These are phyloP conservation scores for Aphidius ervi DNA, from an alignment of 1,140 invertebrate genomes.

Conservation along the genomic window DNA sequence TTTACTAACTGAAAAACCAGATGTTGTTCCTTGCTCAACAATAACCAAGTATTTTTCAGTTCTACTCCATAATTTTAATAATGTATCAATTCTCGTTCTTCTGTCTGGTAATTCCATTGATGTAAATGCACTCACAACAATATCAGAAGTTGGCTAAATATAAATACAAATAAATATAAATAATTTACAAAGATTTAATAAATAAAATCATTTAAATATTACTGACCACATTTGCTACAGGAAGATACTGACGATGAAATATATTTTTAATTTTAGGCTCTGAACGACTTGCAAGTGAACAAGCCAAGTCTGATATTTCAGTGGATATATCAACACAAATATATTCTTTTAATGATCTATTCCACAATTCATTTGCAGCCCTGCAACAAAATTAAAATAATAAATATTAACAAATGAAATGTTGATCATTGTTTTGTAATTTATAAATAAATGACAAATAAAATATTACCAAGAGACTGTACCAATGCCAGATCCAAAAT, in stretches of 20 bases:
- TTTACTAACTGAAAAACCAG: constrained; percentile 65
- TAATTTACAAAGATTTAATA: constrained; percentile 13
- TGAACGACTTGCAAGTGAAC: constrained; percentile 64
- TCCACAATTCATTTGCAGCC: constrained; percentile 72
- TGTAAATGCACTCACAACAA: constrained; percentile 77
- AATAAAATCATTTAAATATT: constrained; percentile 18
- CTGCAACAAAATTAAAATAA: constrained; percentile 44
- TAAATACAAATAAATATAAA: constrained; percentile 34
- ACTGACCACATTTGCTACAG: constrained; percentile 59
- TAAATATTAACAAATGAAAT: constrained; percentile 2
- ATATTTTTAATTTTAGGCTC: constrained; percentile 57
- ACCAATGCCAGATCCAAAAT: constrained; percentile 88
- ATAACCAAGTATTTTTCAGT: constrained; percentile 78
- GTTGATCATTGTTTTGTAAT: background rate
- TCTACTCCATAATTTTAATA: constrained; percentile 82
- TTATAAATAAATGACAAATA: background rate
- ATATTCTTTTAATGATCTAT: constrained; percentile 69
- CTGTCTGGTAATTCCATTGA: constrained; percentile 73
- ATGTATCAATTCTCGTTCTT: constrained; percentile 62
- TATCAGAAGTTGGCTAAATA: constrained; percentile 65
- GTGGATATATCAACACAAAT: constrained; percentile 75
- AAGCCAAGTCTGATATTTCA: constrained; percentile 76
- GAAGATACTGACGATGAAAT: constrained; percentile 78
- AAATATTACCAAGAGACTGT: constrained; percentile 69
- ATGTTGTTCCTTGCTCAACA: constrained; percentile 77